Conservation (phyloP, 1,140 invertebrate genomes). For the Thaumatotibia leucotreta region DNA sequence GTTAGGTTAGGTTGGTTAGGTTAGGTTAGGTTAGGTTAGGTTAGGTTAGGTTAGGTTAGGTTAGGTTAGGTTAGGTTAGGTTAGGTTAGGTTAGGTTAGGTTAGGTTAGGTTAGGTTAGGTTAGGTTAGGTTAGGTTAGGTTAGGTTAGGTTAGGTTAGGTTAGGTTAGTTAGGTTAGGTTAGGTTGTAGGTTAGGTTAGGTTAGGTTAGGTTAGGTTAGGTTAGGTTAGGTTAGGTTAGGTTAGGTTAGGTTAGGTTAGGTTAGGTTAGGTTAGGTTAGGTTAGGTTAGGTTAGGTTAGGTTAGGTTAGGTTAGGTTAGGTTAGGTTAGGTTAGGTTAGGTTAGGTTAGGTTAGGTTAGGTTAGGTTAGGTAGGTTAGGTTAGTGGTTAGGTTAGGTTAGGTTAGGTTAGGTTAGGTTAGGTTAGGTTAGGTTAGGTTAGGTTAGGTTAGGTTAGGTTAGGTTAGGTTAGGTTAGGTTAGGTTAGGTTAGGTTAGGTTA, state of each 20-base stretch:
- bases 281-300: slow-evolving; percentile 14
- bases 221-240: slow-evolving; percentile 5
- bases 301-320: slow-evolving; percentile 11
- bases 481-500: slow-evolving; percentile 17
- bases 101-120: too few relatives aligned
- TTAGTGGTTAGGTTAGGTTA: slow-evolving; percentile 18
- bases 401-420: slow-evolving; percentile 17
- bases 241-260: slow-evolving; percentile 13
- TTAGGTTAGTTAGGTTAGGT: too few relatives aligned
- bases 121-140: too few relatives aligned
- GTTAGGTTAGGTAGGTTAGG: slow-evolving; percentile 6
- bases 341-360: slow-evolving; percentile 8
- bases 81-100: too few relatives aligned
- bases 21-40: neutral
- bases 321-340: slow-evolving; percentile 12
- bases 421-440: slow-evolving; percentile 12
- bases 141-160: too few relatives aligned
- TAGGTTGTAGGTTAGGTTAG: too few relatives aligned
- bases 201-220: neutral
- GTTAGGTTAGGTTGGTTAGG: slow-evolving; percentile 12
- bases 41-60: too few relatives aligned
- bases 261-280: slow-evolving; percentile 23
- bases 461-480: slow-evolving; percentile 21
- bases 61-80: too few relatives aligned
- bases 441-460: slow-evolving; percentile 16